phyloP scores from a whole-genome alignment of 2,888 invertebrate genomes.

The Phrixothrix hirtus region DNA sequence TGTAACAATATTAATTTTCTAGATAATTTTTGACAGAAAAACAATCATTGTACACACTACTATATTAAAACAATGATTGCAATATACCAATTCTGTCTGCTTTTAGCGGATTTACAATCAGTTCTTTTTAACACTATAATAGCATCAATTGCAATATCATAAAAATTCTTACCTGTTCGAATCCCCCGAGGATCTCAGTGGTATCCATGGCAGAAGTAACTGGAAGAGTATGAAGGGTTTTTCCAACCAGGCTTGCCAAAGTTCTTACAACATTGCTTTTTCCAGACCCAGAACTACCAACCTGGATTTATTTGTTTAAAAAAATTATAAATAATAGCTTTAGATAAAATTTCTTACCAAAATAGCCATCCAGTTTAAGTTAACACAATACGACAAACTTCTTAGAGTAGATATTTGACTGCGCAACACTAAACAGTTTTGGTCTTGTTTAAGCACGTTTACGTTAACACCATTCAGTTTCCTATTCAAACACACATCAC shows the following conservation, averaged over 20 bases:
- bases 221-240: conserved; percentile 72
- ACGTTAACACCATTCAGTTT: conserved; percentile 40
- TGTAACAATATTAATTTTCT: too few relatives aligned
- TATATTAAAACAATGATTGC: background rate
- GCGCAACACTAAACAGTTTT: conserved; percentile 57
- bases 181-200: conserved; percentile 92
- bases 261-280: conserved; percentile 79
- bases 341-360: conserved; percentile 69
- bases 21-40: too few relatives aligned
- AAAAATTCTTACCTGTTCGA: conserved; percentile 80
- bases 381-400: conserved; percentile 81
- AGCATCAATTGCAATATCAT: too few relatives aligned
- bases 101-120: too few relatives aligned
- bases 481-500: conserved; percentile 62
- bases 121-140: too few relatives aligned
- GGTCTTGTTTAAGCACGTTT: conserved; percentile 45
- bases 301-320: too few relatives aligned
- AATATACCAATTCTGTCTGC: background rate
- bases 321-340: background rate
- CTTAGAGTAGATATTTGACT: conserved; percentile 71
- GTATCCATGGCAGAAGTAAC: conserved; percentile 94
- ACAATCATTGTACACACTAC: background rate
- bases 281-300: conserved; percentile 76
- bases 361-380: conserved; percentile 92
- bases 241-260: conserved; percentile 75